Base-by-base conservation (phyloP, 2,888 invertebrate species). In the Antheraea yamamai region DNA sequence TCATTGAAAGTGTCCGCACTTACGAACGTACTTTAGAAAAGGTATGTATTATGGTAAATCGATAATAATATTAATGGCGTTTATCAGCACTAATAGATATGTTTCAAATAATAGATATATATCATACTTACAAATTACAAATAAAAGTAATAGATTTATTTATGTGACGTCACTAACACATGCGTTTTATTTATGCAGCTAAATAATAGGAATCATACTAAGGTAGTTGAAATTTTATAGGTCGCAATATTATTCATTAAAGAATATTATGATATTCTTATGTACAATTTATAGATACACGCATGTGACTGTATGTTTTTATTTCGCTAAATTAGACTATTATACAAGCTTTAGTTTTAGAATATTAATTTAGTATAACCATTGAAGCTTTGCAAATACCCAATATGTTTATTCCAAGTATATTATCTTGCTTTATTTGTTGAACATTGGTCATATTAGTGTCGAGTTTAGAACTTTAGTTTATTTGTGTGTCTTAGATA, bases 11-110 rank as follows among this genome's bases (percentile, higher is more conserved):
- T 90, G 98, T 99, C 58, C 96, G 98, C 80, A 99, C 99, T 0
- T 99, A 99, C 89, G 99, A 99, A 89, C 97, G 99, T 88, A 99
- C 99, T 8, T 95, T 99, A 87, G 99, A 99, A 92, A 99, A 99
- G 97, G 98, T 99, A 95, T 92, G 92, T 83, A 73, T 39, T 73
- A 14, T 26, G 23, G 12, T 64, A 64, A 26, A 64, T 64, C 23
- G 2, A 8, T 58, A 58, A 58, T 10, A 20, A 8, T 58, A 58
- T 23, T 58, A 61, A 58, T 52, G 8, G 23, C 23, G n/a, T 61
- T 12, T 61, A 23, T n/a, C 23, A 86, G 87, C 89, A 90, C 89
- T 76, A 83, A 76, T 81, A 79, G 77, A 81, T 81, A 83, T 81
- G 35, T 75, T 72, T 30, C 47, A 75, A 72, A 16, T 39, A 47